Percentiles rank a stretch among this genome's conserved stretches.
Conservation (phyloP, 1,140 invertebrate species). For the Drosophila ironensis region DNA sequence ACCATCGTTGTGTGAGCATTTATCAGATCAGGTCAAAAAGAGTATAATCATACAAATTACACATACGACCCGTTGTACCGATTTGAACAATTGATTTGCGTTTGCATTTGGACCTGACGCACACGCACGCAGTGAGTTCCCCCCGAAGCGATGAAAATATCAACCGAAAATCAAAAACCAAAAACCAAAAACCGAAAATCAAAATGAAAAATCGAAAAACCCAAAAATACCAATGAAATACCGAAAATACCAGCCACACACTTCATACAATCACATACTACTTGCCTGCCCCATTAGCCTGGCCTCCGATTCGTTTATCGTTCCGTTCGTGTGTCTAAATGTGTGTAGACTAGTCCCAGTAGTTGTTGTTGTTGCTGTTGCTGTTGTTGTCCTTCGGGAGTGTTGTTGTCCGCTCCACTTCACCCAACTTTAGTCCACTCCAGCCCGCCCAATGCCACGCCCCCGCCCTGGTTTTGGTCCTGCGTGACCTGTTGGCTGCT, state of each 20-base stretch:
- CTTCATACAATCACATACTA: conserved; percentile 58
- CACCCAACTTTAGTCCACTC: background rate
- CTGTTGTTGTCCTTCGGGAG: conserved; percentile 1
- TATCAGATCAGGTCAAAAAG: conserved; percentile 19
- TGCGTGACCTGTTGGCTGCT: conserved; percentile 41
- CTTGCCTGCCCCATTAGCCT: conserved; percentile 52
- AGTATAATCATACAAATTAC: conserved; percentile 42
- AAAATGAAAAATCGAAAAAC: conserved; percentile 27
- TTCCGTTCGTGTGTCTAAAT: conserved; percentile 30
- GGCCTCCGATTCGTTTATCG: conserved; percentile 29
- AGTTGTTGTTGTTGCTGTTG: conserved; percentile 18
- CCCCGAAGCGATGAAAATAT: conserved; percentile 9
- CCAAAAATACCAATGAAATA: conserved; percentile 21
- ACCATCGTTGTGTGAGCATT: conserved; percentile 30
- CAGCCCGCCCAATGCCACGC: too few relatives aligned
- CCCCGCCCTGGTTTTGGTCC: conserved; percentile 2
- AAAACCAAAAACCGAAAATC: conserved; percentile 17
- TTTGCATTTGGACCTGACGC: conserved; percentile 78
- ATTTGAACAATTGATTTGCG: conserved; percentile 71
- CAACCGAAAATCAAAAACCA: conserved; percentile 13
- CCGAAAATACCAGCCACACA: conserved; percentile 30
- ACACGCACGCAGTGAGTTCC: conserved; percentile 78
- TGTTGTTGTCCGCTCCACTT: background rate
- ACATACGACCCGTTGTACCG: conserved; percentile 63
- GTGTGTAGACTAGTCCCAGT: conserved; percentile 31